Percentiles rank a stretch among this genome's conserved stretches.
These are phyloP conservation scores for Cranoglanis bouderius DNA, from an alignment of 2,113 vertebrate genomes.

Conservation along the genomic window DNA sequence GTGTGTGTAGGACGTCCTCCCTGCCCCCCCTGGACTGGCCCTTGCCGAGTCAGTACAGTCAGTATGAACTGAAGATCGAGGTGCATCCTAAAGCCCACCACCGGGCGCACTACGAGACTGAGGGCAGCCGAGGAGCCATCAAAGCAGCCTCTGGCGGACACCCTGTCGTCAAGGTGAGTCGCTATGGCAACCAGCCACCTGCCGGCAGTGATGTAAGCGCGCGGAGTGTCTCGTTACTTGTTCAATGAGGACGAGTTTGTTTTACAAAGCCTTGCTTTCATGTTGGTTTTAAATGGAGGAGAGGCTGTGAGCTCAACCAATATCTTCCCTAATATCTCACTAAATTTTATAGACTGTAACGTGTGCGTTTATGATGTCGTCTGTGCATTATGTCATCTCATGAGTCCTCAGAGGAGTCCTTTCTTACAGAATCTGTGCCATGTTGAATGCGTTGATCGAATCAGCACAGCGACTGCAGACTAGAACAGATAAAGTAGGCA, in stretches of 20 bases:
- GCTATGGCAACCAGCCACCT: constrained; percentile 30
- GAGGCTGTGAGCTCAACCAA: not conserved
- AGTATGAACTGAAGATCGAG: constrained; percentile 96
- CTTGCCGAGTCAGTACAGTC: constrained; percentile 90
- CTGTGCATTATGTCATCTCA: not conserved
- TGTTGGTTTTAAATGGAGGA: not conserved
- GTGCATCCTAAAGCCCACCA: constrained; percentile 98
- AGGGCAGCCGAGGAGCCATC: constrained; percentile 95
- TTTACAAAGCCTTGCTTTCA: constrained; percentile 21
- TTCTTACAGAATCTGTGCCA: not conserved
- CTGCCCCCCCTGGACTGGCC: constrained; percentile 97
- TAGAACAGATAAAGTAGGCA: not conserved
- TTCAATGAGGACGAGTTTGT: constrained; percentile 12
- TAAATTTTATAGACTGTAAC: not conserved
- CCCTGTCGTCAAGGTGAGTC: constrained; percentile 92
- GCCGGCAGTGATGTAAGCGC: constrained; percentile 20
- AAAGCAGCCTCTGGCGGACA: constrained; percentile 94
- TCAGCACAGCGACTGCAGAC: constrained; percentile 8
- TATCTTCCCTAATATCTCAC: not conserved
- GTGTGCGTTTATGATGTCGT: not conserved
- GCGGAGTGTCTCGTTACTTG: constrained; percentile 26
- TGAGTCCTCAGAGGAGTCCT: constrained; percentile 27
- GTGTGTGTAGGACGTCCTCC: constrained; percentile 87
- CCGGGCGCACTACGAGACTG: constrained; percentile 97
- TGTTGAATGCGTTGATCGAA: not conserved